A percentile compares a stretch with the other conserved stretches of the same genome.
These are phyloP conservation scores for Gasterosteus aculeatus DNA, from an alignment of 2,113 vertebrate genomes.

Conservation along the genomic window DNA sequence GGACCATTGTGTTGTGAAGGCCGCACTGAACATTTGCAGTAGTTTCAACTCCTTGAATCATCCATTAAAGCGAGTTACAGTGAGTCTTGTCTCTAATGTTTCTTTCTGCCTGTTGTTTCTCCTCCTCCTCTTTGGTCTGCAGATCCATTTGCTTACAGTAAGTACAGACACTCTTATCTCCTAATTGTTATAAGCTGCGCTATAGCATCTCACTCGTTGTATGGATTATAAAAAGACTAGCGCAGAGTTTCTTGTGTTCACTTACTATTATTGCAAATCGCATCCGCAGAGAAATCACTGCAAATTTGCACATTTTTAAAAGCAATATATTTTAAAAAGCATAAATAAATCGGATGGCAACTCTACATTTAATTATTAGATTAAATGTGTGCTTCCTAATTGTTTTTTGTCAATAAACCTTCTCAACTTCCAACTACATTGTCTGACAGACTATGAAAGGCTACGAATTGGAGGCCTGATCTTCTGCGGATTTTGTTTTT, in stretches of 20 bases:
- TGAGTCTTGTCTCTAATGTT: not conserved
- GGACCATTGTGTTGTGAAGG: not conserved
- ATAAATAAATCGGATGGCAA: not conserved
- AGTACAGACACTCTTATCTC: slow-evolving; percentile 53
- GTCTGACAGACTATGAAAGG: slow-evolving; percentile 77
- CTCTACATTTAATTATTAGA: not conserved
- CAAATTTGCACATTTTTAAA: not conserved
- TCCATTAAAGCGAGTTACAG: not conserved
- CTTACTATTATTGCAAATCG: not conserved
- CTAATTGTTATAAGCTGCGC: not conserved
- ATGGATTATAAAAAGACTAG: not conserved
- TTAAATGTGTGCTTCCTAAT: not conserved
- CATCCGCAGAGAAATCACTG: not conserved
- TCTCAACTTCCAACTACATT: slow-evolving; percentile 2
- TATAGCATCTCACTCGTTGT: not conserved
- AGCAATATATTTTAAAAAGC: not conserved
- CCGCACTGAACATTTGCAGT: not conserved
- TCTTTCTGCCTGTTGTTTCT: not conserved
- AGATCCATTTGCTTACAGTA: slow-evolving; percentile 84
- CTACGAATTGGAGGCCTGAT: slow-evolving; percentile 80
- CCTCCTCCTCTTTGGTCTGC: slow-evolving; percentile 17
- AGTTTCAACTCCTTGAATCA: not conserved
- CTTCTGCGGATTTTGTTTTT: slow-evolving; percentile 65
- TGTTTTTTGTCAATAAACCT: not conserved
- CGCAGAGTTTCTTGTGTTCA: not conserved